Evolutionary conservation across 2,888 invertebrate genomes (phyloP).

Genomic region (Hypomecis atomaria): DNA sequence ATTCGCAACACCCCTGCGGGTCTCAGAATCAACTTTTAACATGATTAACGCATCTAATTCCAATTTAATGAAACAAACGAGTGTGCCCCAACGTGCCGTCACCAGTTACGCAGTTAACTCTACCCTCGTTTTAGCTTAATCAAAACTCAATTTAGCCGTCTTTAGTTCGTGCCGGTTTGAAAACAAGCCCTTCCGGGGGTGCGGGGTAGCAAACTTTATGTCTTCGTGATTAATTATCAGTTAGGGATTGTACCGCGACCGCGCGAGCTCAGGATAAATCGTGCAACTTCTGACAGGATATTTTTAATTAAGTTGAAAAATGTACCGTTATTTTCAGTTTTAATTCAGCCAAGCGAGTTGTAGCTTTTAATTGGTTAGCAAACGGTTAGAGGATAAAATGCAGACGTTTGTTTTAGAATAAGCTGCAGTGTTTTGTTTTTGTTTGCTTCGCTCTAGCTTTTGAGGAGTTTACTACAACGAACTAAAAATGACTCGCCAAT

Average conservation of each 20-base stretch:
- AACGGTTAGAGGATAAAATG: slow-evolving; percentile 15
- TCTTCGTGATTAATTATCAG: slow-evolving; percentile 62
- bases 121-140: slow-evolving; percentile 55
- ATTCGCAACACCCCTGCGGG: not conserved
- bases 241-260: slow-evolving; percentile 45
- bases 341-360: slow-evolving; percentile 22
- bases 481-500: no score
- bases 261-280: slow-evolving; percentile 46
- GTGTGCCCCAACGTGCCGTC: slow-evolving; percentile 52
- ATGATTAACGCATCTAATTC: slow-evolving; percentile 38
- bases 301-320: slow-evolving; percentile 46
- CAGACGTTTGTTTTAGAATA: slow-evolving; percentile 2
- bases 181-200: slow-evolving; percentile 58
- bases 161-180: slow-evolving; percentile 58
- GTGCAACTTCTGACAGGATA: slow-evolving; percentile 43
- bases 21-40: slow-evolving; percentile 16
- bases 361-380: slow-evolving; percentile 29
- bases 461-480: no score
- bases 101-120: slow-evolving; percentile 50
- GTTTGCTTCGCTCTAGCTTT: not conserved
- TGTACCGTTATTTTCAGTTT: slow-evolving; percentile 31
- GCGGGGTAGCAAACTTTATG: slow-evolving; percentile 54
- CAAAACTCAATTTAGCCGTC: slow-evolving; percentile 67
- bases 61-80: slow-evolving; percentile 48
- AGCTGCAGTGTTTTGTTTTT: slow-evolving; percentile 2